Evolutionary conservation across 2,888 invertebrate species (phyloP).

Genomic region (Dasypolia templi): DNA sequence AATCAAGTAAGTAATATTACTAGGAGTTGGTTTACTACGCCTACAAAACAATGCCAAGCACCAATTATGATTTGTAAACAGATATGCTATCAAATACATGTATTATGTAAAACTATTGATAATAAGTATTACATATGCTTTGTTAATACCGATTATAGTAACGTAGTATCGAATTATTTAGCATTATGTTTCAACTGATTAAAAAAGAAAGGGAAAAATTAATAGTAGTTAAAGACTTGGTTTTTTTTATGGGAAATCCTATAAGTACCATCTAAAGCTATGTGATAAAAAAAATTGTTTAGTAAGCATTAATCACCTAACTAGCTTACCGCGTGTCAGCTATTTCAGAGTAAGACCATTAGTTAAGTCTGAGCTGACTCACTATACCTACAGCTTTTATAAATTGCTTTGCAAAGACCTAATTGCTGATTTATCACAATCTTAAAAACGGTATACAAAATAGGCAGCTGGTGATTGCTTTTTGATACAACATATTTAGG

Average conservation of each 20-base stretch:
- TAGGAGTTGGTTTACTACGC: slow-evolving; percentile 1
- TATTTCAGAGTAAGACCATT: neutral
- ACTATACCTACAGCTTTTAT: neutral
- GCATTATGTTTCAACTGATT: slow-evolving; percentile 4
- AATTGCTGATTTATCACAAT: neutral
- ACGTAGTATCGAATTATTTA: slow-evolving; percentile 1
- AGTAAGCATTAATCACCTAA: neutral
- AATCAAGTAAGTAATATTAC: slow-evolving; percentile 13
- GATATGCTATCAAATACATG: slow-evolving; percentile 23
- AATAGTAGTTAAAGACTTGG: no score
- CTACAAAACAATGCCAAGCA: slow-evolving; percentile 15
- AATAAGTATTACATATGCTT: slow-evolving; percentile 11
- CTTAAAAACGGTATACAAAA: neutral
- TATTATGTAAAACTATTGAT: slow-evolving; percentile 33
- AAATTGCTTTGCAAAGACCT: neutral
- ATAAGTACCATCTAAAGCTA: neutral
- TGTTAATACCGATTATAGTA: slow-evolving; percentile 7
- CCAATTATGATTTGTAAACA: slow-evolving; percentile 4
- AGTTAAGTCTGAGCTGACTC: neutral
- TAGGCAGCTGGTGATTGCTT: neutral
- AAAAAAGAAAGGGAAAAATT: neutral
- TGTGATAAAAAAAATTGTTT: no score
- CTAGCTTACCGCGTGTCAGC: neutral
- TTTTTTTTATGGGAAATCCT: neutral
- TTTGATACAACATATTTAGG: neutral